phyloP scores from a whole-genome alignment of 2,113 vertebrate genomes.

The Isichthys henryi region DNA sequence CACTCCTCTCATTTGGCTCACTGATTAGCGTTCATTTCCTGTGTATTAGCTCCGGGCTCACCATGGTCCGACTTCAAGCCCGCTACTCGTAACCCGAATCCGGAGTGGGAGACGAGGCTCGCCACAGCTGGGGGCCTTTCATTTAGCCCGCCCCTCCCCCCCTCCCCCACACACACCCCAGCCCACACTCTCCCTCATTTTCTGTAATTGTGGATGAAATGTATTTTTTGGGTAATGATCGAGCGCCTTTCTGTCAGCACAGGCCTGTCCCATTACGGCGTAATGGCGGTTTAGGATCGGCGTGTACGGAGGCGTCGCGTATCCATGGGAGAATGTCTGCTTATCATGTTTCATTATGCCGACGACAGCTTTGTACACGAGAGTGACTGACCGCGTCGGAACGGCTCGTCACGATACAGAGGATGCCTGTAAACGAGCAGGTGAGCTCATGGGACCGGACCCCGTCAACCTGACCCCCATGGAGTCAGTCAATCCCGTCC shows the following conservation, averaged over 20 bases:
- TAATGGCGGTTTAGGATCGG: not conserved
- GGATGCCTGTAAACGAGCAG: not conserved
- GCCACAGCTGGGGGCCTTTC: not conserved
- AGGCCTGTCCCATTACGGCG: not conserved
- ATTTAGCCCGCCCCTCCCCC: not conserved
- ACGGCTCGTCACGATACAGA: not conserved
- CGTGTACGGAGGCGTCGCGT: too few species aligned
- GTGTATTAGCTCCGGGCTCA: not conserved
- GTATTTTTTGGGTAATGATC: not conserved
- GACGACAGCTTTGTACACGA: not conserved
- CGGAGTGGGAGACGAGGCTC: not conserved
- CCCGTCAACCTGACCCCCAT: not conserved
- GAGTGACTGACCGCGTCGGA: too few species aligned
- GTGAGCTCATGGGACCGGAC: not conserved
- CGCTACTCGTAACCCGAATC: not conserved
- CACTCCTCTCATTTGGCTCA: not conserved
- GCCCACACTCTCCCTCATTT: not conserved
- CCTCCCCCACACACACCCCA: not conserved
- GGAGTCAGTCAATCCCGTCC: not conserved
- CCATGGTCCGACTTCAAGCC: not conserved
- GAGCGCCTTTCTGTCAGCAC: not conserved
- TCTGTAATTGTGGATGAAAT: not conserved
- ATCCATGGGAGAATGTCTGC: not conserved
- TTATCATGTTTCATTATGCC: not conserved
- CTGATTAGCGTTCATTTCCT: not conserved